Evolutionary conservation across 2,113 vertebrate genomes (phyloP), one percentile per base, ranked within the genome.

Genomic region (Thalassarche chlororhynchos): DNA sequence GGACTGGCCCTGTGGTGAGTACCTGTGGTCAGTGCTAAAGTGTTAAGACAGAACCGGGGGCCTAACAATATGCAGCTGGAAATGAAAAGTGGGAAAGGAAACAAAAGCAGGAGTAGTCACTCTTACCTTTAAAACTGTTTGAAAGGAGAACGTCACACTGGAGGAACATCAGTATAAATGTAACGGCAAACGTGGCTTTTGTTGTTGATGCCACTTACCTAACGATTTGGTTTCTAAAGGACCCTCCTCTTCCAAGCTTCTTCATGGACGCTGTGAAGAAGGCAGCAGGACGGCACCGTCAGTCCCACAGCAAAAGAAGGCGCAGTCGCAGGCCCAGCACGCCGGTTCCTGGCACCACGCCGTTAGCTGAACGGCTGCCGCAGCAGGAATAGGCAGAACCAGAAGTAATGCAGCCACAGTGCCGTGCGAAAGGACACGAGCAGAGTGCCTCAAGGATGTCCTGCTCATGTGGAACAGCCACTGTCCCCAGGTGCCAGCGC

Each of bases 221-320:
- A 81, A 47, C 0, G 1, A 38, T 46, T 54, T 75, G 29, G 34
- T 75, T 86, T 44, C 25, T 68, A n/a, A 46, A 87, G 52, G 60
- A 72, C 38, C 85, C 19, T 66, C 15, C 36, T 71, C 21, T 62
- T 64, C 13, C 31, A 49, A 38, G 42, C n/a, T 44, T 15, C 42
- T 51, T 65, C 36, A 8, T 1, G 2, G 36, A 36, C 1, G 3
- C 18, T 79, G 42, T 49, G 36, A 58, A 79, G 51, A 47, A 29
- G 34, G 15, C 16, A 25, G 57, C 2, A 7, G 24, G 28, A 24
- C 3, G 2, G 15, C 19, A 9, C 44, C 2, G 0, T 40, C 24
- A 21, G 28, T 6, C 34, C 40, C 36, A 3, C 34, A 12, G 54
- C 25, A 26, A 9, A 46, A 51, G 32, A 6, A 29, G 36, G 13